Evolutionary conservation across 2,797 vertebrate genomes (phyloP).

Genomic region (Squalus acanthias): DNA sequence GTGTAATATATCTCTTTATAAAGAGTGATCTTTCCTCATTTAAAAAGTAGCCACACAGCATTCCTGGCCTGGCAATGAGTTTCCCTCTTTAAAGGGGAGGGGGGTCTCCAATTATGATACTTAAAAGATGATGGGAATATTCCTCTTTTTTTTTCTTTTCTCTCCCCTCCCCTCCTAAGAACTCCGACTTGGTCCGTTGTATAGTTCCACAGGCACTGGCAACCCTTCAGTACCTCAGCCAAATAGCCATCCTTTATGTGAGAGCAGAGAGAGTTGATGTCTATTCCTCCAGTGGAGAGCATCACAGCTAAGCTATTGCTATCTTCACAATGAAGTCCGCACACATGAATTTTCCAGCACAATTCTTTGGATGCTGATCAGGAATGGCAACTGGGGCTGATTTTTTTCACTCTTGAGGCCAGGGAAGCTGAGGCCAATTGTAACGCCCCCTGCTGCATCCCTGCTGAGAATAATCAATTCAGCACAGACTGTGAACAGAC

Average conservation of each 20-base stretch:
- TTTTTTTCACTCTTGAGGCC: background rate
- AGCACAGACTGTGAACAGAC: background rate
- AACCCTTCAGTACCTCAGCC: background rate
- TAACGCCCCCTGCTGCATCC: background rate
- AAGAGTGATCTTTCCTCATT: background rate
- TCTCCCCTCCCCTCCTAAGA: background rate
- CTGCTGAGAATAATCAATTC: background rate
- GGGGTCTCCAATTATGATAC: background rate
- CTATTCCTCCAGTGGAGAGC: background rate
- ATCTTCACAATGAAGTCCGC: background rate
- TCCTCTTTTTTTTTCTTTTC: background rate
- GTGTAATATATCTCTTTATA: background rate
- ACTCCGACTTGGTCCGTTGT: background rate
- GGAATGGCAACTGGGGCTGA: background rate
- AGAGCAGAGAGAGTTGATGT: background rate
- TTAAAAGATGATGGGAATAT: background rate
- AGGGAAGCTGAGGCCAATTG: background rate
- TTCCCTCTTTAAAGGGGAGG: background rate
- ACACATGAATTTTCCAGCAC: background rate
- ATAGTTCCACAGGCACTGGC: background rate
- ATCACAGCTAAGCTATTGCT: background rate
- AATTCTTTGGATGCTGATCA: background rate
- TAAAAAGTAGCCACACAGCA: background rate
- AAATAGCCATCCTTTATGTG: background rate
- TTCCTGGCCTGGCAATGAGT: background rate